Base-by-base conservation (phyloP, 1,140 invertebrate genomes). In the Contarinia nasturtii region DNA sequence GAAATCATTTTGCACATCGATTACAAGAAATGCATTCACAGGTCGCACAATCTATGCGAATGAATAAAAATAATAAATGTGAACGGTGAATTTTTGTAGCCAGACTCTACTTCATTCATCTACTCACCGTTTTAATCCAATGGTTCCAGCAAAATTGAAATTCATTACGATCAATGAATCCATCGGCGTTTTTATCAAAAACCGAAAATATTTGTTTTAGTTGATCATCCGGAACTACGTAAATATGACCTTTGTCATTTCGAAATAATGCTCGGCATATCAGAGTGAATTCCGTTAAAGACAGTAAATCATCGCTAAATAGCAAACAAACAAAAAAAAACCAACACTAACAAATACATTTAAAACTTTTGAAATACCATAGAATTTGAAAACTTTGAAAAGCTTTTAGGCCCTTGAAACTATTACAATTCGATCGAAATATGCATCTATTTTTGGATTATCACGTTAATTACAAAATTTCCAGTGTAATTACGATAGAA, bases 1-100 rank as follows among this genome's bases (percentile, higher is more conserved):
- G 67, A 98, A 98, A 68, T 98, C 94, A 67, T 98, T 96, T 68
- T 98, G 94, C 3, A 97, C 91, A 67, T 98, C 94, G 44, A 98
- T 86, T 49, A 97, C 78, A 22, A 98, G 67, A 57, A 97, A 82
- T n/a, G 83, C 91, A 58, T 76, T 84, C 45, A 86, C 79, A 21
- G 90, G 90, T 47, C 83, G 73, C 43, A 90, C 77, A 59, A 88
- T 84, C 82, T 84, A 65, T 49, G 66, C 62, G 53, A 48, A 58
- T 46, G 51, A 48, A 49, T 27, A 3, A 42, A 51, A 34, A 45
- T 22, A 48, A 21, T n/a, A n/a, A n/a, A n/a, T n/a, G n/a, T n/a
- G n/a, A n/a, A n/a, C 42, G 15, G 21, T 19, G 19, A 22, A 17
- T 8, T 8, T 8, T 34, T 7, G 14, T 34, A 34, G 14, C 14